Evolutionary conservation across 2,113 vertebrate genomes (phyloP).

Genomic region (Poeciliopsis occidentalis): DNA sequence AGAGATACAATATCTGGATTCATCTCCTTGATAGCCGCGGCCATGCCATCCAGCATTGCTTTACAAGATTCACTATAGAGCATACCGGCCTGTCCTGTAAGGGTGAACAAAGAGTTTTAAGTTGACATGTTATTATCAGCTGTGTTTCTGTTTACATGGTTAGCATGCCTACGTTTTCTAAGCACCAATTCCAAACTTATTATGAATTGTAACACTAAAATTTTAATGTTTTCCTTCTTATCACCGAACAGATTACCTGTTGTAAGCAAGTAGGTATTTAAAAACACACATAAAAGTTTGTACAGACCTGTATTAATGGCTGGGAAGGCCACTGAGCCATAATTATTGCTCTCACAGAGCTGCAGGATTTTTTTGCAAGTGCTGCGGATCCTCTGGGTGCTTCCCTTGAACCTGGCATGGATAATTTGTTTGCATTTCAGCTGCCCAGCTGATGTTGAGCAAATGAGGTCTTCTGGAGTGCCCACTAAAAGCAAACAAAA

Average conservation of each 20-base stretch:
- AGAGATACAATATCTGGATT: conserved; percentile 39
- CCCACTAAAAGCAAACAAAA: conserved; percentile 27
- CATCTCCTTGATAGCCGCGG: conserved; percentile 30
- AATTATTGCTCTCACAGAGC: conserved; percentile 60
- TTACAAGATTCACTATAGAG: conserved; percentile 32
- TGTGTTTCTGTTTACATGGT: no score
- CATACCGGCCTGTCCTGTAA: conserved; percentile 49
- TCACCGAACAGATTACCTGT: background rate
- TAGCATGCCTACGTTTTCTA: no score
- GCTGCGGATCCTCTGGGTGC: conserved; percentile 37
- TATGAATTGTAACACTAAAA: no score
- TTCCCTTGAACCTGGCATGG: conserved; percentile 13
- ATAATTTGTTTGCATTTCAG: conserved; percentile 65
- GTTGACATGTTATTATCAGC: background rate
- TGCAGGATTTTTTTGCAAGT: conserved; percentile 57
- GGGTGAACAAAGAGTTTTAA: background rate
- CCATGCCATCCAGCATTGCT: conserved; percentile 69
- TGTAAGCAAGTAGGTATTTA: background rate
- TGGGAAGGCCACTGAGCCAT: conserved; percentile 61
- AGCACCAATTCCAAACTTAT: no score
- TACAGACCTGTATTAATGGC: conserved; percentile 69
- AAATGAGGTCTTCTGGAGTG: conserved; percentile 17
- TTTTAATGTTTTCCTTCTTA: no score
- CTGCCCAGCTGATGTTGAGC: conserved; percentile 53
- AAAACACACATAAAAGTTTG: background rate